These are phyloP conservation scores for Betta splendens DNA, from an alignment of 2,797 vertebrate species.

Conservation along the genomic window DNA sequence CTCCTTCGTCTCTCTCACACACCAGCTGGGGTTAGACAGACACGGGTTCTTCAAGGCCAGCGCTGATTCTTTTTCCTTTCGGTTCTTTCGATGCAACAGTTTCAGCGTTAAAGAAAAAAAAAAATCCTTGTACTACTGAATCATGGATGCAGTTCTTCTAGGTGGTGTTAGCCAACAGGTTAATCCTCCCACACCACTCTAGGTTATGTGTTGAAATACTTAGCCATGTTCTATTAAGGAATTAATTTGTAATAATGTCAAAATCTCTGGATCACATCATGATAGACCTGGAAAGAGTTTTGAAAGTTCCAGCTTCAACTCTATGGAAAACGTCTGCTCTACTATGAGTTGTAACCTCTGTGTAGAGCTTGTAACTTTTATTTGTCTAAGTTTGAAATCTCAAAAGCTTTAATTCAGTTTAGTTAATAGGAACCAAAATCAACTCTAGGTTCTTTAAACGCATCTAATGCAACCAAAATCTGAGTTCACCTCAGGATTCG, in stretches of 20 bases:
- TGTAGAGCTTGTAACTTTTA: not conserved
- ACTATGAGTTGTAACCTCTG: not conserved
- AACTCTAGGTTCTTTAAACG: no score
- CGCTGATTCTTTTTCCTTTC: conserved; percentile 37
- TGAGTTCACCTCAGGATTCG: no score
- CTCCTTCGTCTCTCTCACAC: conserved; percentile 61
- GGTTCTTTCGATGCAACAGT: conserved; percentile 29
- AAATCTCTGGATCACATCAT: conserved; percentile 4
- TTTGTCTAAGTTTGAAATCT: no score
- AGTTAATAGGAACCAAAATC: no score
- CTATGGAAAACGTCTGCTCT: not conserved
- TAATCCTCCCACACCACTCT: not conserved
- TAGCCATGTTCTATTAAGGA: conserved; percentile 4
- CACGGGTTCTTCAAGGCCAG: conserved; percentile 53
- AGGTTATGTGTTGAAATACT: conserved; percentile 1
- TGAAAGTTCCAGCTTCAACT: not conserved
- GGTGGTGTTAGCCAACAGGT: conserved; percentile 8
- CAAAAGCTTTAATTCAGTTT: no score
- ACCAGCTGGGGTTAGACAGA: conserved; percentile 64
- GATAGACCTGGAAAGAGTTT: not conserved
- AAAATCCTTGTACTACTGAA: conserved; percentile 14
- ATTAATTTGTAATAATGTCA: not conserved
- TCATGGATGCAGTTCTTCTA: conserved; percentile 8
- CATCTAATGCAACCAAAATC: no score
- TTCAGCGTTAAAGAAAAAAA: conserved; percentile 27